These are phyloP conservation scores for Heliopora coerulea DNA, from an alignment of 92 coral and sea anemone genomes.

Conservation along the genomic window DNA sequence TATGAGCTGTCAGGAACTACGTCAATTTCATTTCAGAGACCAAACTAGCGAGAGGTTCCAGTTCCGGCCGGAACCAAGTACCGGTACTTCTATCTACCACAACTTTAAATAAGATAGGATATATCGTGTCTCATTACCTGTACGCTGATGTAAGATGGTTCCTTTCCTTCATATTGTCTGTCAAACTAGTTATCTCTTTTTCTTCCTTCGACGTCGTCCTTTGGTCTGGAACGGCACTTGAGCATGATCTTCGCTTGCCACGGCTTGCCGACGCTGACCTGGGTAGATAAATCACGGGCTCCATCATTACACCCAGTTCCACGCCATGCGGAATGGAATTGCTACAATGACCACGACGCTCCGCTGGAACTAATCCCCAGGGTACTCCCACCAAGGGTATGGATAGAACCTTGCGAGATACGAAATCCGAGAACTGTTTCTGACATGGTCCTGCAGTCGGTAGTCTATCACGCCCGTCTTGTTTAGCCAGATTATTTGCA, in stretches of 20 bases:
- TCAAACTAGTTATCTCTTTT: background rate
- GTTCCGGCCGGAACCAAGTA: no score
- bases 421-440: constrained; percentile 16
- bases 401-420: constrained; percentile 11
- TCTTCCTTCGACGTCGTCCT: background rate
- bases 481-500: no score
- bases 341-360: constrained; percentile 59
- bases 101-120: no score
- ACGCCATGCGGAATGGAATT: constrained; percentile 79
- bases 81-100: no score
- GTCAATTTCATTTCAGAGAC: no score
- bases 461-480: background rate
- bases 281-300: constrained; percentile 61
- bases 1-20: no score
- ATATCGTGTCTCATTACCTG: no score
- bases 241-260: background rate
- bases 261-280: constrained; percentile 5
- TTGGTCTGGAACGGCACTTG: background rate
- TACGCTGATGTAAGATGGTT: constrained; percentile 33
- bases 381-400: constrained; percentile 25
- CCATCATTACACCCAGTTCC: constrained; percentile 70
- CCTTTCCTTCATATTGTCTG: constrained; percentile 6
- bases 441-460: background rate
- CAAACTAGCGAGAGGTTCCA: no score
- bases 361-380: constrained; percentile 24